These are phyloP conservation scores for Ptyas mucosa DNA, from an alignment of 2,113 vertebrate genomes.

Conservation along the genomic window DNA sequence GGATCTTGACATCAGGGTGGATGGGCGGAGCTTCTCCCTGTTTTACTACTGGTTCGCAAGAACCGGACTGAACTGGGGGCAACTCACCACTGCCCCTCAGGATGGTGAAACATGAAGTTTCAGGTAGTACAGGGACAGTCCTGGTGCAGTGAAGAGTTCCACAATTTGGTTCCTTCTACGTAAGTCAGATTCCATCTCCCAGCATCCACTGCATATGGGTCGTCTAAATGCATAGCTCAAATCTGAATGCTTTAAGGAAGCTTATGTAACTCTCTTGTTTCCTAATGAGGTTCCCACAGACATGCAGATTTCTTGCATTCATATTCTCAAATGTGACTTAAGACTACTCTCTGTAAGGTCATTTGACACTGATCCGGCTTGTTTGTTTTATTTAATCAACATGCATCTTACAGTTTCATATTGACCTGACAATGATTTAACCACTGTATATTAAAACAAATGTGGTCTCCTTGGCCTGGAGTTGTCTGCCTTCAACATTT, in stretches of 20 bases:
- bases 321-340: not conserved
- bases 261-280: not conserved
- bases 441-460: slow-evolving; percentile 9
- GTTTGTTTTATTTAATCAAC: not conserved
- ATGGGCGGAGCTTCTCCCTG: no score
- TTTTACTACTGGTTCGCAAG: no score
- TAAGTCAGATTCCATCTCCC: not conserved
- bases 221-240: not conserved
- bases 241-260: not conserved
- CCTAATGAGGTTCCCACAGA: not conserved
- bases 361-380: not conserved
- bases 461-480: not conserved
- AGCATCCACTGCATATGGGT: not conserved
- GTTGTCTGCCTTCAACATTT: not conserved
- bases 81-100: not conserved
- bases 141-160: not conserved
- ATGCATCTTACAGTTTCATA: not conserved
- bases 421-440: slow-evolving; percentile 23
- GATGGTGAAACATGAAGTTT: not conserved
- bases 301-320: not conserved
- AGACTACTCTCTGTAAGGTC: not conserved
- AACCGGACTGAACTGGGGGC: no score
- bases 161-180: not conserved
- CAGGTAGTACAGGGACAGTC: not conserved
- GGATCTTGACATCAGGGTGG: no score